Evolutionary conservation across 1,140 invertebrate species (phyloP).

Genomic region (Limonius californicus): DNA sequence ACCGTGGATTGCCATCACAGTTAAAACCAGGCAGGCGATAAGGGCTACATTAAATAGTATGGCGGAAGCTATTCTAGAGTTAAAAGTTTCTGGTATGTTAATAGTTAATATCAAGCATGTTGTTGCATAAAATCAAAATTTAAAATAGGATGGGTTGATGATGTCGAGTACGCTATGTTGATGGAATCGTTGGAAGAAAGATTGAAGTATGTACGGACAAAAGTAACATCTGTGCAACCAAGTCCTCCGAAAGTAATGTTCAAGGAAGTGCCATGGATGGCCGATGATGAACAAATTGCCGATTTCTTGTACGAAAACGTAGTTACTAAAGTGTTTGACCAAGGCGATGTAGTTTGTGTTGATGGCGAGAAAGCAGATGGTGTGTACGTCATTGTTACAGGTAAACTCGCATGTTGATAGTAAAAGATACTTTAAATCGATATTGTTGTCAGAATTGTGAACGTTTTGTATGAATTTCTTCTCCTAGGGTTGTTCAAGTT

Average conservation of each 20-base stretch:
- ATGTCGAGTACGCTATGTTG: conserved; percentile 19
- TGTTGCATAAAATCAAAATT: neutral
- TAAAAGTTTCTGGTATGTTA: conserved; percentile 47
- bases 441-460: neutral
- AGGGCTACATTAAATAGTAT: conserved; percentile 49
- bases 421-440: neutral
- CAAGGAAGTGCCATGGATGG: conserved; percentile 31
- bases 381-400: conserved; percentile 30
- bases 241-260: conserved; percentile 28
- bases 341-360: conserved; percentile 22
- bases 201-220: conserved; percentile 10
- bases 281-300: conserved; percentile 13
- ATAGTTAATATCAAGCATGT: too few relatives aligned
- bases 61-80: conserved; percentile 45
- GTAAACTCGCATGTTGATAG: too few relatives aligned
- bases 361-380: conserved; percentile 21
- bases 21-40: conserved; percentile 50
- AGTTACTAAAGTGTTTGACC: conserved; percentile 19
- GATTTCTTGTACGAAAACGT: conserved; percentile 27
- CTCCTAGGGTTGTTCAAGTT: conserved; percentile 23
- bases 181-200: conserved; percentile 6
- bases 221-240: conserved; percentile 20
- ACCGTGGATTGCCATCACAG: conserved; percentile 51
- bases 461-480: neutral
- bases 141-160: conserved; percentile 23